Evolutionary conservation across 2,113 vertebrate species (phyloP).

Genomic region (Nymphicus hollandicus): DNA sequence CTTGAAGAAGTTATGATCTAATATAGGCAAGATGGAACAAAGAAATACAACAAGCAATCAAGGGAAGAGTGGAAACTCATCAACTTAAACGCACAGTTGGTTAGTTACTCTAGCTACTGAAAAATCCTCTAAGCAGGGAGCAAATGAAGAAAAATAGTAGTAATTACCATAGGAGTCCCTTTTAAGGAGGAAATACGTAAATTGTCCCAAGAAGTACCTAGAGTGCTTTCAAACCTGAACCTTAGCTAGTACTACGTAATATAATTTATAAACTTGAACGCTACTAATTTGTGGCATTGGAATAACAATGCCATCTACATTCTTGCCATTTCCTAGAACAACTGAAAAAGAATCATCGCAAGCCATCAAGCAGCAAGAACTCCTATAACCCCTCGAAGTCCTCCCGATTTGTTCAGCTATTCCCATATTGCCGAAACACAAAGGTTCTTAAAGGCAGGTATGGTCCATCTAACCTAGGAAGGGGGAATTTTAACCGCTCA

Average conservation of each 20-base stretch:
- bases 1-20: neutral
- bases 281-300: neutral
- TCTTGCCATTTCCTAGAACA: neutral
- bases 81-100: slow-evolving; percentile 1
- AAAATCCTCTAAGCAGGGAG: neutral
- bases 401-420: neutral
- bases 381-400: neutral
- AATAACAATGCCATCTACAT: neutral
- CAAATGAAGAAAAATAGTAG: slow-evolving; percentile 11
- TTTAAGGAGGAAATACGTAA: neutral
- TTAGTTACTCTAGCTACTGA: slow-evolving; percentile 18
- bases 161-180: neutral
- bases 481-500: neutral
- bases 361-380: neutral
- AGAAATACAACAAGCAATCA: neutral
- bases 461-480: neutral
- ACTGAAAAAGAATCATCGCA: neutral
- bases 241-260: neutral
- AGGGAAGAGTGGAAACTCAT: neutral
- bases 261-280: neutral
- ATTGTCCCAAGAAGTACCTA: neutral
- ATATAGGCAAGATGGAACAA: slow-evolving; percentile 1
- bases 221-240: neutral
- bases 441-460: neutral
- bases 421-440: neutral